A percentile compares a stretch with the other conserved stretches of the same genome.
phyloP scores from a whole-genome alignment of 2,797 vertebrate genomes.

The Agapornis canus region DNA sequence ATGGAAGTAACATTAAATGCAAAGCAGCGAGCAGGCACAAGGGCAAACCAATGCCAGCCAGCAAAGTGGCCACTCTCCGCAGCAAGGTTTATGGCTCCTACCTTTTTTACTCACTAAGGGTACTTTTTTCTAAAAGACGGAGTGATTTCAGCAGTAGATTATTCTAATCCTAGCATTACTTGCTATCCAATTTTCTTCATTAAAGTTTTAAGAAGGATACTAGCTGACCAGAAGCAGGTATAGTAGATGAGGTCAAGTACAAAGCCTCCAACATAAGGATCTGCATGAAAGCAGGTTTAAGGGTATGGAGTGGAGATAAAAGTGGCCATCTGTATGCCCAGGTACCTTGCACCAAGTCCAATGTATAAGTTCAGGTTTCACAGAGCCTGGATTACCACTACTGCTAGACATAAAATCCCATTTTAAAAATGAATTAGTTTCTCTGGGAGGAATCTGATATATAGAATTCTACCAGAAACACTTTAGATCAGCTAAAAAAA shows the following conservation, averaged over 20 bases:
- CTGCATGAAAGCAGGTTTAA: neutral
- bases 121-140: neutral
- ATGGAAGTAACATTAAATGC: fast-evolving
- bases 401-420: neutral
- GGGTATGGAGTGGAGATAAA: neutral
- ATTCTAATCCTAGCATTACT: neutral
- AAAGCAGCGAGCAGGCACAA: neutral
- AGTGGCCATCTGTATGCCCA: fast-evolving
- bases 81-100: neutral
- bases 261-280: neutral
- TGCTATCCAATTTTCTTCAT: neutral
- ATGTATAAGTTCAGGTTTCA: neutral
- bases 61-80: fast-evolving
- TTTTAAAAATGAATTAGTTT: neutral
- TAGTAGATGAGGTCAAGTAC: neutral
- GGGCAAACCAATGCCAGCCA: neutral
- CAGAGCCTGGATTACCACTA: neutral
- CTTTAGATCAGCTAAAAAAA: neutral
- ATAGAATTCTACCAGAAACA: neutral
- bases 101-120: neutral
- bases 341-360: neutral
- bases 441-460: neutral
- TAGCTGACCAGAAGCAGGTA: neutral
- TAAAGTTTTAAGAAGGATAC: neutral
- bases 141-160: neutral